A percentile compares a stretch with the other conserved stretches of the same genome.
Conservation (phyloP, 2,113 vertebrate species). For the Protobothrops mucrosquamatus region DNA sequence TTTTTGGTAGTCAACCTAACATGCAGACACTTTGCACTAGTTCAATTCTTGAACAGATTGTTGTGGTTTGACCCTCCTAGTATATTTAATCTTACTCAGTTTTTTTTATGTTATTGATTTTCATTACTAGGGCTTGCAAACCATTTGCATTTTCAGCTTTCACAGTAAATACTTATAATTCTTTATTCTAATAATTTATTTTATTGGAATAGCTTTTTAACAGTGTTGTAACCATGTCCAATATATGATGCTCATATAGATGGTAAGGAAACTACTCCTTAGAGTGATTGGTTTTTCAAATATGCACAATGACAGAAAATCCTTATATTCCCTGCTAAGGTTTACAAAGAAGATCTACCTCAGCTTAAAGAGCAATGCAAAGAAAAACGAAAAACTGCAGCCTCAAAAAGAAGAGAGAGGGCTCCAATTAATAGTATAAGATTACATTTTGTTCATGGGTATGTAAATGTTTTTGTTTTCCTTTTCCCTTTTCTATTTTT, state of each 20-base stretch:
- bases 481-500: conserved; percentile 26
- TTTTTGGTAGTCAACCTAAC: too few species aligned
- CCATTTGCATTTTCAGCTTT: neutral
- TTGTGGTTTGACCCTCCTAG: neutral
- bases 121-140: neutral
- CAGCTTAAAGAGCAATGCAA: conserved; percentile 98
- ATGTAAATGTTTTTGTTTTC: conserved; percentile 51
- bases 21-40: neutral
- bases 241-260: neutral
- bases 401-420: conserved; percentile 88
- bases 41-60: neutral
- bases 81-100: neutral
- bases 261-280: neutral
- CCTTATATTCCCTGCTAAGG: conserved; percentile 70
- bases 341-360: conserved; percentile 99
- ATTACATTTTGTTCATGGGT: conserved; percentile 98
- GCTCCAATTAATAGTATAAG: conserved; percentile 87
- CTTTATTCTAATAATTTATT: neutral
- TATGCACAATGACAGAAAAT: conserved; percentile 1
- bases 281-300: conserved; percentile 25
- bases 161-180: neutral
- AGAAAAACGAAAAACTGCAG: conserved; percentile 85
- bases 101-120: neutral
- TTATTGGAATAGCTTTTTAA: neutral
- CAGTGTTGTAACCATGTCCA: neutral